Base-by-base conservation (phyloP, 1,140 invertebrate species). In the Colletes latitarsis region DNA sequence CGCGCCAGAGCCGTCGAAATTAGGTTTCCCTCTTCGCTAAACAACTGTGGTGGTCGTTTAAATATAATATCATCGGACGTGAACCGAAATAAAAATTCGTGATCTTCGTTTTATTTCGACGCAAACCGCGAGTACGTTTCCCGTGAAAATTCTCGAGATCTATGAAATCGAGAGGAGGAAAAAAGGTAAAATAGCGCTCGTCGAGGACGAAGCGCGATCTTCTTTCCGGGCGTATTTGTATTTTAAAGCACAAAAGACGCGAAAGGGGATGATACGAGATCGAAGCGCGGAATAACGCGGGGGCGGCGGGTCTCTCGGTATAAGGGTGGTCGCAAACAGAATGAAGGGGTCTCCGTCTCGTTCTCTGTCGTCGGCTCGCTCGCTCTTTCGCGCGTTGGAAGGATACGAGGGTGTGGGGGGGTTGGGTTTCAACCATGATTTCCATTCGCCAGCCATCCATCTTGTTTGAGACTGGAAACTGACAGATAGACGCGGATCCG, bases 391-490 rank as follows among this genome's bases (percentile, higher is more conserved):
- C 82, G 63, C 57, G 63, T 58, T 76, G 77, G 77, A 86, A 81
- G 84, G 77, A 79, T 77, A 64, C 72, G 82, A 84, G 80, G 83
- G 75, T 66, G 82, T 67, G 77, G 39, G 76, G 72, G 72, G 89
- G 87, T 88, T 88, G 91, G 90, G 90, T 92, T 93, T 92, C 90
- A 92, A 92, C 92, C 92, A 93, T 93, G 92, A 93, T 93, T 94
- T 94, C 93, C 93, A 94, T 94, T 93, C 93, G 91, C 93, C 89
- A 91, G 92, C 92, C 92, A 94, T 94, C 93, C 92, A 94, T 94
- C 93, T 94, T 93, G 91, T 93, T 93, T 93, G 92, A 93, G 92
- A 93, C 92, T 93, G 93, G 93, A 92, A 93, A 93, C 92, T 93
- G 92, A 93, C 92, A 93, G 93, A 93, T 93, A 93, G 92, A 93